Percentiles rank a stretch among this genome's conserved stretches.
These are phyloP conservation scores for Leptestheria dahalacensis DNA, from an alignment of 1,140 invertebrate species.

Conservation along the genomic window DNA sequence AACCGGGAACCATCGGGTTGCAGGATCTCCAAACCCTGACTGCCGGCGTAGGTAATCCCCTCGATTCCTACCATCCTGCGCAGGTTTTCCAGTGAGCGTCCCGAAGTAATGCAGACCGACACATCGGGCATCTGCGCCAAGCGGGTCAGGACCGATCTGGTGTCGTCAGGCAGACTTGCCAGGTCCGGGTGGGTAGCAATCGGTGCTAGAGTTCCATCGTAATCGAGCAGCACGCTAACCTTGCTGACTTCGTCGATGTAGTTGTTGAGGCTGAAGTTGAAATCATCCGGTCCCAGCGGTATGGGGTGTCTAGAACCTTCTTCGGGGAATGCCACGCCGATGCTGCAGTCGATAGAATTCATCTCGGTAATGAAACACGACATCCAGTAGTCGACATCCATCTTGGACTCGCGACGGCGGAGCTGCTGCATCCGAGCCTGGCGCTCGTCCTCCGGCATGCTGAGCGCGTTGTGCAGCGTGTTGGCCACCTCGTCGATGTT, in stretches of 20 bases:
- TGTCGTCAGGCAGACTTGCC: conserved; percentile 27
- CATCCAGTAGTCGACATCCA: conserved; percentile 30
- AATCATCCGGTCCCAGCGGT: conserved; percentile 15
- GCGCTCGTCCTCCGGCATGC: conserved; percentile 31
- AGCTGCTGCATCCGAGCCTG: conserved; percentile 29
- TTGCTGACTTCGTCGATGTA: conserved; percentile 26
- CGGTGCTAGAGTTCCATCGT: conserved; percentile 31
- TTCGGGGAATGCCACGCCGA: conserved; percentile 1
- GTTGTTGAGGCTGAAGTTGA: conserved; percentile 21
- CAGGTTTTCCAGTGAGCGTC: conserved; percentile 27
- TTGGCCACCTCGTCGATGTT: conserved; percentile 30
- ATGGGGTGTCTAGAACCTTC: neutral
- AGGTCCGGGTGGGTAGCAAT: conserved; percentile 30
- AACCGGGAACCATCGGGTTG: conserved; percentile 28
- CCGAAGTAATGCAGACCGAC: conserved; percentile 29
- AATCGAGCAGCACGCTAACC: conserved; percentile 30
- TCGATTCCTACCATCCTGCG: conserved; percentile 28
- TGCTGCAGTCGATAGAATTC: conserved; percentile 20
- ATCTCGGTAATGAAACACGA: conserved; percentile 26
- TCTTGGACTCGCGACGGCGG: conserved; percentile 25
- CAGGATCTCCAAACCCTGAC: conserved; percentile 29
- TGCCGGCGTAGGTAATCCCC: conserved; percentile 29
- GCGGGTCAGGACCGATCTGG: conserved; percentile 25
- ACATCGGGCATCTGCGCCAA: conserved; percentile 27
- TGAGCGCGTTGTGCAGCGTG: conserved; percentile 28